These are phyloP conservation scores for Chironomus riparius DNA, from an alignment of 2,888 invertebrate species.

Conservation along the genomic window DNA sequence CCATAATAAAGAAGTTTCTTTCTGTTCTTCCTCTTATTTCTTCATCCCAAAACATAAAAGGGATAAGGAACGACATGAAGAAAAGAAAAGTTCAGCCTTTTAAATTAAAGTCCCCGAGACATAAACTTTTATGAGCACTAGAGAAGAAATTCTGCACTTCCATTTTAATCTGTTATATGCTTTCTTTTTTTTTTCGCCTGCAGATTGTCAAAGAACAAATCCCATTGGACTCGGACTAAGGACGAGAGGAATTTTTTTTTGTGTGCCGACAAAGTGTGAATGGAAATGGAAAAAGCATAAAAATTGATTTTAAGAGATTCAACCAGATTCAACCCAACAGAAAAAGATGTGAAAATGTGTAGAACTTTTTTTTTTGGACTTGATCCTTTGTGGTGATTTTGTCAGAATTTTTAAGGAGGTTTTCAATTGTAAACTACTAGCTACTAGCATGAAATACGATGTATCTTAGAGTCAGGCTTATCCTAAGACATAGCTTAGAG, in stretches of 20 bases:
- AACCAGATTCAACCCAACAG: not conserved
- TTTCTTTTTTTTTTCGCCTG: slow-evolving; percentile 37
- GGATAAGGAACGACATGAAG: not conserved
- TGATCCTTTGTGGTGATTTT: not conserved
- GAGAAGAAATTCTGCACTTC: not conserved
- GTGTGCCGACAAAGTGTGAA: not conserved
- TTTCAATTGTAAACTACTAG: too few species aligned
- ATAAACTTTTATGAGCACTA: slow-evolving; percentile 25
- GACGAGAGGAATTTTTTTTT: not conserved
- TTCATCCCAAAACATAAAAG: not conserved
- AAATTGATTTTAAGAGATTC: not conserved
- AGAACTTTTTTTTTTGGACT: not conserved
- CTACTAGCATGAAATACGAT: too few species aligned
- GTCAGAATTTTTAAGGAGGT: not conserved
- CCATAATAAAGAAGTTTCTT: too few species aligned
- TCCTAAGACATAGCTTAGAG: too few species aligned
- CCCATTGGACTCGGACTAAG: slow-evolving; percentile 24
- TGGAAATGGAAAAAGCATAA: not conserved
- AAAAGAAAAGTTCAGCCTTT: slow-evolving; percentile 9
- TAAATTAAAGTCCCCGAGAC: not conserved
- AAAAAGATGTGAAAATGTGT: not conserved
- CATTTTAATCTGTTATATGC: slow-evolving; percentile 8
- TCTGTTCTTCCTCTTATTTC: too few species aligned
- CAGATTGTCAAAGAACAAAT: slow-evolving; percentile 45
- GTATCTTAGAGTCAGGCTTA: too few species aligned